phyloP scores from a whole-genome alignment of 2,113 vertebrate genomes.

The Campylomormyrus numenius region DNA sequence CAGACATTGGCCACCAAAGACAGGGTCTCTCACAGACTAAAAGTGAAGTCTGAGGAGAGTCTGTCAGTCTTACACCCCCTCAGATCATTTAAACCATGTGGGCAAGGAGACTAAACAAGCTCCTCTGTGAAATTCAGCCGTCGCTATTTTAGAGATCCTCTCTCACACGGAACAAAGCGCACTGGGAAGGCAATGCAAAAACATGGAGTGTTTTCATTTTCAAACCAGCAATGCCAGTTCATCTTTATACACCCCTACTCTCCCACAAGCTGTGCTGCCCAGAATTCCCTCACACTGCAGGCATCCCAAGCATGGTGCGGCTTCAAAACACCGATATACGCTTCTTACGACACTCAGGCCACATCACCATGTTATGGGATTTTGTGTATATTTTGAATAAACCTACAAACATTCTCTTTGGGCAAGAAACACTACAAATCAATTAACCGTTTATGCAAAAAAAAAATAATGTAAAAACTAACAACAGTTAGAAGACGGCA shows the following conservation, averaged over 20 bases:
- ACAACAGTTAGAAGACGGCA: neutral
- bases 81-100: neutral
- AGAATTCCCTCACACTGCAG: neutral
- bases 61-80: neutral
- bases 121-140: neutral
- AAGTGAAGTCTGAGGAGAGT: neutral
- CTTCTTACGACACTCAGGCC: neutral
- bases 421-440: neutral
- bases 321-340: neutral
- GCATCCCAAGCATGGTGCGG: neutral
- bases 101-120: neutral
- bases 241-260: neutral
- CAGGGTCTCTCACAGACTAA: neutral
- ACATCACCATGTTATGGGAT: neutral
- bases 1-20: neutral
- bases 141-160: neutral
- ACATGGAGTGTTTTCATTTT: neutral
- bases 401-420: neutral
- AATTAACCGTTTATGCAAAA: neutral
- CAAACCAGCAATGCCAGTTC: neutral
- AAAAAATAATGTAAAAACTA: too few species aligned
- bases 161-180: neutral
- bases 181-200: neutral
- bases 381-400: neutral
- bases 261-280: neutral